phyloP scores from a whole-genome alignment of 2,888 invertebrate genomes.

The Trichopoda pennipes region DNA sequence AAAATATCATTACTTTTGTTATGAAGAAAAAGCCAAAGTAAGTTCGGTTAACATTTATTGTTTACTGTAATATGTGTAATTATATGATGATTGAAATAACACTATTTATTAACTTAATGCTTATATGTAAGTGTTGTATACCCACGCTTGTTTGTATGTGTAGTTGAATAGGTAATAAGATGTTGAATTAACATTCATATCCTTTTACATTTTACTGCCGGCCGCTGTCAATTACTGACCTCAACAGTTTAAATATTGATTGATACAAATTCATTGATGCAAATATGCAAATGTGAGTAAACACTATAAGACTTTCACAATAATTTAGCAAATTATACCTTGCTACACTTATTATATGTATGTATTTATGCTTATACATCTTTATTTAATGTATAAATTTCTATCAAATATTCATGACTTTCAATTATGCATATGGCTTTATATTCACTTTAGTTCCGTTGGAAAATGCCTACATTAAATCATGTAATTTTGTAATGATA shows the following conservation, averaged over 20 bases:
- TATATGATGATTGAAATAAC: constrained; percentile 10
- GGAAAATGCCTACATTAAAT: constrained; percentile 1
- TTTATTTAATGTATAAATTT: constrained; percentile 47
- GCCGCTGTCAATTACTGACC: constrained; percentile 68
- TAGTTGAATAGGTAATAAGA: constrained; percentile 59
- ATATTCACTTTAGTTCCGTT: constrained; percentile 17
- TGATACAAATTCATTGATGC: constrained; percentile 72
- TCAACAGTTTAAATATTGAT: constrained; percentile 76
- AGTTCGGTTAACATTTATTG: not conserved
- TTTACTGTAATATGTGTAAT: constrained; percentile 19
- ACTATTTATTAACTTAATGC: constrained; percentile 12
- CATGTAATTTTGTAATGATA: constrained; percentile 41
- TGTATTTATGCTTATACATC: not conserved
- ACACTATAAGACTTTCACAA: constrained; percentile 39
- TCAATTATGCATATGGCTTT: constrained; percentile 47
- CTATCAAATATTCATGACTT: constrained; percentile 59
- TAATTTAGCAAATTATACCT: constrained; percentile 53
- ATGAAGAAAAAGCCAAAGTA: too few species aligned
- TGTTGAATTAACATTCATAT: constrained; percentile 65
- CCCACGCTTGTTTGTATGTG: not conserved
- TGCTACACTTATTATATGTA: not conserved
- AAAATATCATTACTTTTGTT: too few species aligned
- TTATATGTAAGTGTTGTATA: not conserved
- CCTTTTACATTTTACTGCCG: constrained; percentile 61
- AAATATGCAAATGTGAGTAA: not conserved